Evolutionary conservation across 2,797 vertebrate genomes (phyloP).

Genomic region (Anabas testudineus): DNA sequence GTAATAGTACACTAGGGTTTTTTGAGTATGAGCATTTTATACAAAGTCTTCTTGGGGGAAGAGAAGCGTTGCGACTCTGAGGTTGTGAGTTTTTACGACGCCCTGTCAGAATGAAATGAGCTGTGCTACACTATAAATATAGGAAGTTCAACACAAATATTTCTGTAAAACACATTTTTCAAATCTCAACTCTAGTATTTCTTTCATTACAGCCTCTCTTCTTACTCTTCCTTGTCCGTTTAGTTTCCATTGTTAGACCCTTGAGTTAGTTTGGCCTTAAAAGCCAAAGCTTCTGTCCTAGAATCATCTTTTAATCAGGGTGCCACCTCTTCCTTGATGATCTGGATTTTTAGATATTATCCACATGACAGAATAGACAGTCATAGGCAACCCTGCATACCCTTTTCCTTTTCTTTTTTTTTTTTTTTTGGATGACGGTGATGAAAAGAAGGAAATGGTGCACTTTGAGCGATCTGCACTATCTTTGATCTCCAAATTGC

Average conservation of each 20-base stretch:
- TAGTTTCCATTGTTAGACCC: slow-evolving; percentile 30
- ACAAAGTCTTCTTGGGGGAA: too few relatives aligned
- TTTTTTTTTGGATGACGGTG: slow-evolving; percentile 8
- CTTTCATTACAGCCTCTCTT: slow-evolving; percentile 47
- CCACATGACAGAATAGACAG: slow-evolving; percentile 52
- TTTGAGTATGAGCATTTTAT: slow-evolving; percentile 30
- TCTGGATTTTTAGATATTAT: background rate
- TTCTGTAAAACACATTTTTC: too few relatives aligned
- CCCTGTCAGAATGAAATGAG: background rate
- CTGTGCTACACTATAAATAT: too few relatives aligned
- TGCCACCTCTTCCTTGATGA: slow-evolving; percentile 39
- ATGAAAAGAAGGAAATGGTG: slow-evolving; percentile 42
- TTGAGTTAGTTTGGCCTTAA: slow-evolving; percentile 60
- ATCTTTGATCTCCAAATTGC: slow-evolving; percentile 76
- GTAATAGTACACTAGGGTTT: slow-evolving; percentile 45
- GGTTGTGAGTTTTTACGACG: slow-evolving; percentile 3
- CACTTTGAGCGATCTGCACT: slow-evolving; percentile 51
- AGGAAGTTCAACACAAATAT: too few relatives aligned
- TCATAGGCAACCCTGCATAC: slow-evolving; percentile 26
- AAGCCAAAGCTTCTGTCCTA: slow-evolving; percentile 44
- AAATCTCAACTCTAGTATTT: slow-evolving; percentile 19
- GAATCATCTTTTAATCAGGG: slow-evolving; percentile 67
- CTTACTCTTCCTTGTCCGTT: slow-evolving; percentile 20
- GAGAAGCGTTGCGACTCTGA: slow-evolving; percentile 2
- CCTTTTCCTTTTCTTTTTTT: slow-evolving; percentile 9